Conservation (phyloP, 2,888 invertebrate genomes). For the Chloroclysta siterata region DNA sequence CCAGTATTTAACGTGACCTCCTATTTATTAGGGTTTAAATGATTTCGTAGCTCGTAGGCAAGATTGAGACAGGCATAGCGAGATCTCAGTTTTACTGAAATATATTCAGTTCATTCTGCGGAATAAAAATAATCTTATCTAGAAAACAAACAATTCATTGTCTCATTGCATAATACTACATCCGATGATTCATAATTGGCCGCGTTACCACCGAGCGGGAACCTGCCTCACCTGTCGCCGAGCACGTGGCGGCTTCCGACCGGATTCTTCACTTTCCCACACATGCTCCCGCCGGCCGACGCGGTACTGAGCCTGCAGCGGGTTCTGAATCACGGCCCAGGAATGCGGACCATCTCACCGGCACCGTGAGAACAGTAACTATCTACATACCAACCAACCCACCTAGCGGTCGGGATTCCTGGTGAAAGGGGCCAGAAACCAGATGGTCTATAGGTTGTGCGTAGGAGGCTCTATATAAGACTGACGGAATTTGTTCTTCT, state of each 20-base stretch:
- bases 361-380: slow-evolving; percentile 34
- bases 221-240: slow-evolving; percentile 24
- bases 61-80: too few relatives aligned
- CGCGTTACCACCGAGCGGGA: neutral
- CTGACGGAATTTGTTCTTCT: neutral
- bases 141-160: too few relatives aligned
- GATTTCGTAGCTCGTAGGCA: too few relatives aligned
- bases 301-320: slow-evolving; percentile 5
- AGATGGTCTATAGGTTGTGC: neutral
- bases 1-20: too few relatives aligned
- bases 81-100: too few relatives aligned
- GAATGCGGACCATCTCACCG: slow-evolving; percentile 54
- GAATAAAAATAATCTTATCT: too few relatives aligned
- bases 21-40: too few relatives aligned
- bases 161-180: neutral
- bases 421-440: neutral
- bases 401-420: slow-evolving; percentile 21
- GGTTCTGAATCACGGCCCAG: slow-evolving; percentile 54
- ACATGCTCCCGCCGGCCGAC: slow-evolving; percentile 45
- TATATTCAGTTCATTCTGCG: too few relatives aligned
- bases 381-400: slow-evolving; percentile 15
- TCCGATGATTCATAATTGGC: neutral
- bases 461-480: neutral
- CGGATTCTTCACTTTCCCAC: slow-evolving; percentile 58
- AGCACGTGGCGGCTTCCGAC: slow-evolving; percentile 38